Evolutionary conservation across 2,113 vertebrate species (phyloP).

Genomic region (Rhynchomys soricoides): DNA sequence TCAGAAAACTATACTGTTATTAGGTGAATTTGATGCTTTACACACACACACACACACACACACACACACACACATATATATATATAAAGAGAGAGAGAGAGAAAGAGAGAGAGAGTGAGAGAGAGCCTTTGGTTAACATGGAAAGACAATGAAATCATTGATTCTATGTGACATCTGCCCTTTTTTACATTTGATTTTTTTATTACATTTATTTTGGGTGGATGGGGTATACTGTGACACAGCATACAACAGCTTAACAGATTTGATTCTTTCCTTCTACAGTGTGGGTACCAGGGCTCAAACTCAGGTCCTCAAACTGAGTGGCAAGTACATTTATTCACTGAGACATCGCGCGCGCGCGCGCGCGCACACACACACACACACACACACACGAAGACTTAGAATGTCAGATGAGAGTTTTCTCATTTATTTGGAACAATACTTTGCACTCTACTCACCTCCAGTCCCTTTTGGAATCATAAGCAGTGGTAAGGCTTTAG

Average conservation of each 20-base stretch:
- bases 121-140: neutral
- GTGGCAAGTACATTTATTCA: neutral
- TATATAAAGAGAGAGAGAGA: too few species aligned
- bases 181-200: neutral
- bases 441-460: neutral
- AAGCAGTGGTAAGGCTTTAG: neutral
- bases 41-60: neutral
- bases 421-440: constrained; percentile 46
- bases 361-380: neutral
- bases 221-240: neutral
- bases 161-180: neutral
- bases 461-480: neutral
- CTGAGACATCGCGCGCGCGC: neutral
- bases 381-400: neutral
- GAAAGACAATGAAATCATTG: constrained; percentile 33
- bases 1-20: constrained; percentile 36
- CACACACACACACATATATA: neutral
- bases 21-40: constrained; percentile 14
- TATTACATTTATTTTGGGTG: neutral
- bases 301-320: neutral
- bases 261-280: neutral
- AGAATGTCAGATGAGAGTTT: neutral
- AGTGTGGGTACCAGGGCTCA: neutral
- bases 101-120: too few species aligned
- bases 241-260: neutral